Conservation (phyloP, 2,113 vertebrate genomes). For the Lepus timidus region DNA sequence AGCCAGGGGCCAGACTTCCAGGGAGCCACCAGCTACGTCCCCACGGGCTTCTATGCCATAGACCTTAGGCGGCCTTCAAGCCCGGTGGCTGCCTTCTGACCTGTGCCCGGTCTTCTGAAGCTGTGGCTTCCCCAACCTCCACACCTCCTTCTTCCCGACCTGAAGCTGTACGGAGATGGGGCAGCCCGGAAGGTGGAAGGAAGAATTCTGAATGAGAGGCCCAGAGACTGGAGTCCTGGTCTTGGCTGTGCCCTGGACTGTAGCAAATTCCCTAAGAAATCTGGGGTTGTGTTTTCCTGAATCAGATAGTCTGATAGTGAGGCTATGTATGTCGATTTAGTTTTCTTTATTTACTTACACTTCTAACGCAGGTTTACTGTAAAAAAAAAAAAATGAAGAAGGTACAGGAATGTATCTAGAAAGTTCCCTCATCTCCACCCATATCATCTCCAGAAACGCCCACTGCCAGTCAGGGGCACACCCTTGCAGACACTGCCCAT, state of each 20-base stretch:
- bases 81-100: neutral
- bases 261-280: neutral
- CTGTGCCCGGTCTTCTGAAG: neutral
- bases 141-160: neutral
- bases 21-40: too few species aligned
- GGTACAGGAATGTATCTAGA: neutral
- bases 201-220: neutral
- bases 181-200: neutral
- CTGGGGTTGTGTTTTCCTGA: slow-evolving; percentile 45
- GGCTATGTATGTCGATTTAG: neutral
- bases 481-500: neutral
- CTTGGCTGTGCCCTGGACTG: neutral
- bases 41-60: too few species aligned
- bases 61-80: neutral
- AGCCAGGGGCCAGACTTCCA: neutral
- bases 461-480: neutral
- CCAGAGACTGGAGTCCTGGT: neutral
- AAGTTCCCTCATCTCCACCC: neutral
- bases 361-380: neutral
- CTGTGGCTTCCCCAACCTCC: neutral
- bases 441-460: neutral
- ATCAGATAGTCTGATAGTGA: neutral
- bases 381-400: neutral
- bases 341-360: slow-evolving; percentile 14
- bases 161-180: neutral